Base-by-base conservation (phyloP, 2,113 vertebrate species). In the Dipodomys spectabilis region DNA sequence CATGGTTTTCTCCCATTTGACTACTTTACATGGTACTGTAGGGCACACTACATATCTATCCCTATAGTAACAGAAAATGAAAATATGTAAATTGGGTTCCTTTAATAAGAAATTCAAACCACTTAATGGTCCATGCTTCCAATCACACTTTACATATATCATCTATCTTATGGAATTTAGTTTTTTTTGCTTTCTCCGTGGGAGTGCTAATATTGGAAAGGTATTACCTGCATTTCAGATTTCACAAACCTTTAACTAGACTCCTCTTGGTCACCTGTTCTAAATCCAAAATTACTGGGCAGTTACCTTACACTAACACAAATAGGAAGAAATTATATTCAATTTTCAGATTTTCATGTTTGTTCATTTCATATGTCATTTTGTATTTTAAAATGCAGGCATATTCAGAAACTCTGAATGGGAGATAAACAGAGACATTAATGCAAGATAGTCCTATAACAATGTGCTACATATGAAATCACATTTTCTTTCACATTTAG, bases 1-100 rank as follows among this genome's bases (percentile, higher is more conserved):
- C 4, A 27, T 93, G 28, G 5, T 88, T 84, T 87, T 95, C 86
- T 86, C 94, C 45, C 73, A 68, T 74, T 82, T 78, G 86, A 45
- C 20, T 60, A 77, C 7, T 27, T 73, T 68, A 93, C 86, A 91
- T 73, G 4, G 73, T 10, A n/a, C 13, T 74, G 5, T 72, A 30
- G 3, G 35, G 35, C 62, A 28, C 7, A 71, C 7, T 57, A 85
- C 81, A 0, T 95, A 35, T 16, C 7, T 64, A 6, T 81, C 23
- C 11, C 39, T 69, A 83, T 84, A n/a, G 2, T 23, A 78, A 25
- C 23, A 68, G 3, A 60, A 75, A 73, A 78, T 6, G 16, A 32
- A 74, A 79, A 20, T 5, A 32, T 10, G 7, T 83, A 80, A 80
- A 65, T 69, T 23, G 72, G 11, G 86, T 45, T 53, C 9, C 53